These are phyloP conservation scores for Bungarus multicinctus DNA, from an alignment of 2,113 vertebrate genomes.

Conservation along the genomic window DNA sequence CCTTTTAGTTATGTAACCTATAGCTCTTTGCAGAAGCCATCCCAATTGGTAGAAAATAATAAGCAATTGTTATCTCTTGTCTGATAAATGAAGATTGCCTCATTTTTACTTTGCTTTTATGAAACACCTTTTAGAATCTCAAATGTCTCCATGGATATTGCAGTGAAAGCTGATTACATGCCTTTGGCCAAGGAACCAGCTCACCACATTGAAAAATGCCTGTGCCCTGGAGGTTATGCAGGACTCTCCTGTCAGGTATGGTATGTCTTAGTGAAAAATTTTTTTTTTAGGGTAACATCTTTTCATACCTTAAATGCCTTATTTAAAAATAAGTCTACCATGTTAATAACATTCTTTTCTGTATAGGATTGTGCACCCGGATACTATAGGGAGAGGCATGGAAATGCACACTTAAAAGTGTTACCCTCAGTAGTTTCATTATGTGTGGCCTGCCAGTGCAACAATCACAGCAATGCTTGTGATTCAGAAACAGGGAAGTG, in stretches of 20 bases:
- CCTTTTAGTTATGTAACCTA: not conserved
- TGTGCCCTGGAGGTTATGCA: slow-evolving; percentile 82
- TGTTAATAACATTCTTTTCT: rapidly evolving
- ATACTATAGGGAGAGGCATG: slow-evolving; percentile 73
- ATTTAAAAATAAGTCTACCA: not conserved
- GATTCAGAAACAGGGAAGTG: slow-evolving; percentile 83
- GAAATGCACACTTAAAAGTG: slow-evolving; percentile 51
- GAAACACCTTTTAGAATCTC: slow-evolving; percentile 75
- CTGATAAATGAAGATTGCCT: not conserved
- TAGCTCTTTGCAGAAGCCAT: not conserved
- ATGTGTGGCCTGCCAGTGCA: slow-evolving; percentile 86
- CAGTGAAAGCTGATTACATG: slow-evolving; percentile 67
- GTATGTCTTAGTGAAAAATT: not conserved
- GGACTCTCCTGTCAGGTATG: slow-evolving; percentile 94
- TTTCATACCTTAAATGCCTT: not conserved
- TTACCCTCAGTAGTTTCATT: slow-evolving; percentile 57
- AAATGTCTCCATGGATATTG: slow-evolving; percentile 87
- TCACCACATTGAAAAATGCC: slow-evolving; percentile 80
- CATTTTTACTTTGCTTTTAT: not conserved
- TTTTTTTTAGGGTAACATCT: not conserved
- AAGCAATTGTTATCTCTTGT: not conserved
- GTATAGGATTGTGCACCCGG: slow-evolving; percentile 84
- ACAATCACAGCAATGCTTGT: slow-evolving; percentile 86
- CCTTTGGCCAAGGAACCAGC: slow-evolving; percentile 57
- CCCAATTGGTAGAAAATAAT: not conserved